Base-by-base conservation (phyloP, 2,888 invertebrate genomes). In the Chydorus sphaericus region DNA sequence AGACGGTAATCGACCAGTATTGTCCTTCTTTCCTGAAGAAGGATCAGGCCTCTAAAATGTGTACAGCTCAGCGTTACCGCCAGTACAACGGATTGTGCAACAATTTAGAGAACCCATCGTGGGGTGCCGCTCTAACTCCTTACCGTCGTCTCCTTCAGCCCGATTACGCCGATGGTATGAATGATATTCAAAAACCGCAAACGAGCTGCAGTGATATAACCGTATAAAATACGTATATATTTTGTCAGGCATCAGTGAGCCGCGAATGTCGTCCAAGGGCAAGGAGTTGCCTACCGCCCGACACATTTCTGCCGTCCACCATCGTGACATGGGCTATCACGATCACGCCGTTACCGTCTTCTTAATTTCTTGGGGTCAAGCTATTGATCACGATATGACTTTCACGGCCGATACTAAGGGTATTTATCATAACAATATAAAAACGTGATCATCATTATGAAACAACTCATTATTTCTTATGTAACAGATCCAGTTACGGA, bases 311-410 rank as follows among this genome's bases (percentile, higher is more conserved):
- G 71, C 75, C 5, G 67, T 69, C 0, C 65, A 88, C 1, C 73
- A 88, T 37, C 79, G 81, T 60, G 75, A 79, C 59, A 71, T 71
- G 1, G 75, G 77, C 65, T 72, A 74, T 48, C 79, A 78, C 14
- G 78, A 81, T 61, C 62, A 62, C 57, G 63, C 61, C 63, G 89
- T 90, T 54, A 91, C 91, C 30, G 88, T 90, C 64, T 87, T 91
- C 85, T 82, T 91, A 57, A 85, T 87, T 63, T 89, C 90, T 18
- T 71, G 71, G 70, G 73, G 73, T 8, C 73, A 73, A 62, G 69
- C 73, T 53, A 65, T 72, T 48, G 73, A 73, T 62, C 73, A 73
- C 61, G 73, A 73, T 61, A 64, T 73, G 54, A 72, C 73, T 1
- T 64, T 71, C 51, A 71, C 70, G 4, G 70, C 68, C 3, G 69